phyloP scores from a whole-genome alignment of 1,140 invertebrate genomes.

The Papilio polyxenes region DNA sequence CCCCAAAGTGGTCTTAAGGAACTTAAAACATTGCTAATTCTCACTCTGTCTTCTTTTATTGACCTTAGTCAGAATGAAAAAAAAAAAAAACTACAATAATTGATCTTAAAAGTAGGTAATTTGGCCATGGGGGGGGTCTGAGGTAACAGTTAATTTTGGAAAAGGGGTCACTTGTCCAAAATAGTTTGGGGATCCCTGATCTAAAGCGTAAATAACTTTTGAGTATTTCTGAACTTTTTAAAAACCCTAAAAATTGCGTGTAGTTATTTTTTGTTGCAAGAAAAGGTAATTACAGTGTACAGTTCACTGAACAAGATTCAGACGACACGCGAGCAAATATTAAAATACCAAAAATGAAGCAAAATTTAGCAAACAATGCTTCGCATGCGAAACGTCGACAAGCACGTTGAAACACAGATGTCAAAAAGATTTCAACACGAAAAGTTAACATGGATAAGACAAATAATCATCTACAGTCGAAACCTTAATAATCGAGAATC shows the following conservation, averaged over 20 bases:
- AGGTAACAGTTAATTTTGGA: too few species aligned
- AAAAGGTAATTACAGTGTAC: background rate
- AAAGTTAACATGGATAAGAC: background rate
- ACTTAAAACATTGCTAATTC: too few species aligned
- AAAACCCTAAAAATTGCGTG: background rate
- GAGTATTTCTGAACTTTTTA: background rate
- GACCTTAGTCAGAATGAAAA: too few species aligned
- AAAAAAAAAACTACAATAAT: too few species aligned
- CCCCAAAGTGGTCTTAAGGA: too few species aligned
- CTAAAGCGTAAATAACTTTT: background rate
- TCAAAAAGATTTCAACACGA: background rate
- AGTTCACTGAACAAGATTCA: background rate
- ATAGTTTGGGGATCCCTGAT: too few species aligned
- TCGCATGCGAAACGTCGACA: background rate
- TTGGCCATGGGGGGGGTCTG: too few species aligned
- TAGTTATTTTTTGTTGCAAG: background rate
- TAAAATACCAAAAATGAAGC: slow-evolving; percentile 14
- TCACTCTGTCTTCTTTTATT: too few species aligned
- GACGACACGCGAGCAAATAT: background rate
- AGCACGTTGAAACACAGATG: background rate
- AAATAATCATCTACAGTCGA: background rate
- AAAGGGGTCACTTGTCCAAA: too few species aligned
- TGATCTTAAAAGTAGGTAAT: too few species aligned
- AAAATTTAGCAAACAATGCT: background rate
- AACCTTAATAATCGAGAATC: background rate